Percentiles rank a stretch among this genome's conserved stretches.
These are phyloP conservation scores for Drosophila dives DNA, from an alignment of 2,888 invertebrate species.

Conservation along the genomic window DNA sequence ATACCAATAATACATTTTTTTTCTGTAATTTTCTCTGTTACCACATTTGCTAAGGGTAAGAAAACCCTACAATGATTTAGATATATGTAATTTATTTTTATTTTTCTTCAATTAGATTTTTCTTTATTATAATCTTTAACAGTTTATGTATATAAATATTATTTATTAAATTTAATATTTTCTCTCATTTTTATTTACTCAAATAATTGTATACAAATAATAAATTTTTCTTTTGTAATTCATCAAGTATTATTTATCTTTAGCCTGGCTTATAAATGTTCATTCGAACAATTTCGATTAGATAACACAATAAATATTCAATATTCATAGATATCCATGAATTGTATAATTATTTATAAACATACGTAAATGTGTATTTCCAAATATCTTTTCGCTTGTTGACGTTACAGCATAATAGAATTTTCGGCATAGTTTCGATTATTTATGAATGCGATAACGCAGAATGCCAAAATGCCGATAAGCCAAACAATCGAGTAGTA, in stretches of 20 bases:
- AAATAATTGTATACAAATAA: not conserved
- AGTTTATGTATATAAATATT: not conserved
- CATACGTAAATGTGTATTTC: not conserved
- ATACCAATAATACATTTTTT: too few relatives aligned
- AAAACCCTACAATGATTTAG: not conserved
- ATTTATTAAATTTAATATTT: not conserved
- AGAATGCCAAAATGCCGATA: constrained; percentile 30
- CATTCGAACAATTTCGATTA: not conserved
- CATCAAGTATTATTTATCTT: not conserved
- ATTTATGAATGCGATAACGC: constrained; percentile 30
- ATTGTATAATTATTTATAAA: not conserved
- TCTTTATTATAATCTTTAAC: not conserved
- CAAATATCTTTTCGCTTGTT: constrained; percentile 4
- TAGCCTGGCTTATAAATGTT: not conserved
- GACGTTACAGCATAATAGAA: constrained; percentile 15
- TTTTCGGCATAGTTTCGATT: constrained; percentile 26
- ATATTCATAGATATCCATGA: not conserved
- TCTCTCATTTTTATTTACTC: too few relatives aligned
- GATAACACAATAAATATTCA: not conserved
- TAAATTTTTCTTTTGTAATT: not conserved
- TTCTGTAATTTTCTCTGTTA: too few relatives aligned
- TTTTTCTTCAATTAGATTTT: not conserved
- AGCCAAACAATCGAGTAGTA: constrained; percentile 29
- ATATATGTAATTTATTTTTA: not conserved
- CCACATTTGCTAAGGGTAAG: not conserved